Evolutionary conservation across 2,888 invertebrate species (phyloP).

Genomic region (Unio pictorum): DNA sequence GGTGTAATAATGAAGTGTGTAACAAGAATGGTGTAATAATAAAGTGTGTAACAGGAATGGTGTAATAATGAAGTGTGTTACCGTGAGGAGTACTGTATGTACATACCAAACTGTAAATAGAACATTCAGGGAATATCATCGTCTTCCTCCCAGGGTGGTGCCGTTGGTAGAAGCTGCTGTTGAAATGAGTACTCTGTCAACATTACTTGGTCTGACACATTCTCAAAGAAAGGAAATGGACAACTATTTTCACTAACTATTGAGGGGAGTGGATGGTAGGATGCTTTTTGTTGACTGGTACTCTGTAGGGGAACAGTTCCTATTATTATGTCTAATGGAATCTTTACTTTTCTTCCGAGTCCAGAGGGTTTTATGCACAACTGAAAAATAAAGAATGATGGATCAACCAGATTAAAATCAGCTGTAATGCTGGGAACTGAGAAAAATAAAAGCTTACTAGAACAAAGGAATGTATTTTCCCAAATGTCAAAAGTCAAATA

Average conservation of each 20-base stretch:
- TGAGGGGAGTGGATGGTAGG: slow-evolving; percentile 60
- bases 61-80: no score
- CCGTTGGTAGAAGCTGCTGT: slow-evolving; percentile 61
- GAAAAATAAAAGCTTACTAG: no score
- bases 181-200: slow-evolving; percentile 55
- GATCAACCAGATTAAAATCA: no score
- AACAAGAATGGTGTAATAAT: no score
- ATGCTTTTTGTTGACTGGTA: slow-evolving; percentile 46
- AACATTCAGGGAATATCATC: slow-evolving; percentile 62
- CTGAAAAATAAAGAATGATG: slow-evolving; percentile 33
- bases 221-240: slow-evolving; percentile 59
- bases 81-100: no score
- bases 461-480: no score
- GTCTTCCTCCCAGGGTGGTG: slow-evolving; percentile 64
- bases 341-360: slow-evolving; percentile 60
- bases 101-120: no score
- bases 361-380: slow-evolving; percentile 63
- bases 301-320: slow-evolving; percentile 58
- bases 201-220: slow-evolving; percentile 50
- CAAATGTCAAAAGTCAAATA: no score
- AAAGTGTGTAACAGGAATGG: no score
- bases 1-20: no score
- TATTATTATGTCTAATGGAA: slow-evolving; percentile 63
- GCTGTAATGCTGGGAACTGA: no score
- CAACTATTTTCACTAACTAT: slow-evolving; percentile 49